Percentiles rank a stretch among this genome's conserved stretches.
Evolutionary conservation across 1,140 invertebrate species (phyloP).

Genomic region (roundworm (Caenorhabditis elegans)): DNA sequence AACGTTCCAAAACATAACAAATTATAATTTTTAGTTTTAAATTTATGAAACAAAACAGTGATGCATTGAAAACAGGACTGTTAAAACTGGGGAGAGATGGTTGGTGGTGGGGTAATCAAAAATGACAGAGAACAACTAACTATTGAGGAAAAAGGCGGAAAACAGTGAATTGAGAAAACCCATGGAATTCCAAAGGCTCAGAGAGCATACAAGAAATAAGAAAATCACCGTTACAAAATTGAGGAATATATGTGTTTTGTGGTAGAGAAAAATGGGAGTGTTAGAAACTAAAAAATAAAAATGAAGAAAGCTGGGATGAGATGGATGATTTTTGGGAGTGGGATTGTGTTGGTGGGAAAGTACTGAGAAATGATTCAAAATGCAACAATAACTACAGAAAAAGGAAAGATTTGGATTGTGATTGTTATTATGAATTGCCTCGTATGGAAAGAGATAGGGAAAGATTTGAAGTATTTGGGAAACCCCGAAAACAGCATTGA

Average conservation of each 20-base stretch:
- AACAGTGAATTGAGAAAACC: slow-evolving; percentile 16
- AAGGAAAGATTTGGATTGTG: not conserved
- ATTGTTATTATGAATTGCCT: slow-evolving; percentile 22
- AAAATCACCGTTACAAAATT: slow-evolving; percentile 35
- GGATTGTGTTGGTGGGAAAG: not conserved
- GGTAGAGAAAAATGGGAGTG: not conserved
- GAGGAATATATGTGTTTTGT: slow-evolving; percentile 35
- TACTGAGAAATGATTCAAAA: not conserved
- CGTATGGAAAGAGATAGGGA: slow-evolving; percentile 30
- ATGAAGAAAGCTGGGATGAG: not conserved
- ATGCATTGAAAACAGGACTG: slow-evolving; percentile 10
- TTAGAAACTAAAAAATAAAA: not conserved
- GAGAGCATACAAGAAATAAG: not conserved
- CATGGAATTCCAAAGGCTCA: not conserved
- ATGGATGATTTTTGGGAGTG: not conserved
- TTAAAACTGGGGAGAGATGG: not conserved
- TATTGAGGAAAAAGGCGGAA: not conserved
- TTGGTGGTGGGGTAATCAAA: not conserved
- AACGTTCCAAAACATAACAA: no score
- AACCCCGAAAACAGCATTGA: not conserved
- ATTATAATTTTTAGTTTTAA: no score
- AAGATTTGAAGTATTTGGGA: not conserved
- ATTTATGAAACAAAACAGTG: slow-evolving; percentile 18
- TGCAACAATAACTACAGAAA: slow-evolving; percentile 23
- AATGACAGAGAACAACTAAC: not conserved